Evolutionary conservation across 2,888 invertebrate genomes (phyloP).

Genomic region (Drosophila meridiana): DNA sequence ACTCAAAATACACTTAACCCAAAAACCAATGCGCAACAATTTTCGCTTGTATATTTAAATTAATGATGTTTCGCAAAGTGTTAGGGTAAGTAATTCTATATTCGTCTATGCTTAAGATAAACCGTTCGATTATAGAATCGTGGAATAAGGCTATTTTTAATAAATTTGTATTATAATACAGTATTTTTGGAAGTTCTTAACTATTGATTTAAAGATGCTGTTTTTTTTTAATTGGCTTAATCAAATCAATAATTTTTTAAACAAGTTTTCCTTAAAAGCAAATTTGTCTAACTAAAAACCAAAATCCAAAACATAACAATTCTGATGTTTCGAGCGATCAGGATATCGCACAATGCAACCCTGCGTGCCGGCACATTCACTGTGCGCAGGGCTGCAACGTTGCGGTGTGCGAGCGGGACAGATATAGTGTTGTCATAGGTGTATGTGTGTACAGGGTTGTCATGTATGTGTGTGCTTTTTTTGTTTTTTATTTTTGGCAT

Average conservation of each 20-base stretch:
- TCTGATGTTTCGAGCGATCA: neutral
- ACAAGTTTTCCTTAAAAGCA: too few species aligned
- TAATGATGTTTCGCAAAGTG: slow-evolving; percentile 32
- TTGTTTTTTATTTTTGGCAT: slow-evolving; percentile 76
- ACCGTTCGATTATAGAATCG: too few species aligned
- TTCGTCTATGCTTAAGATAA: neutral
- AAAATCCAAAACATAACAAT: too few species aligned
- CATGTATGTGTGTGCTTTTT: slow-evolving; percentile 50
- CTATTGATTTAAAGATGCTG: neutral
- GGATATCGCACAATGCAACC: neutral
- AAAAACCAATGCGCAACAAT: slow-evolving; percentile 7
- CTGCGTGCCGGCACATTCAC: slow-evolving; percentile 4
- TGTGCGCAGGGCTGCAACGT: slow-evolving; percentile 47
- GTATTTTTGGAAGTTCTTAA: neutral
- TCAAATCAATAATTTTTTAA: too few species aligned
- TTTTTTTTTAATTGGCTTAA: neutral
- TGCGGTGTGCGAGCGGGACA: slow-evolving; percentile 32
- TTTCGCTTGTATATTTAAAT: slow-evolving; percentile 12
- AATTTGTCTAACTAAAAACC: too few species aligned
- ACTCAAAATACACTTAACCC: slow-evolving; percentile 7
- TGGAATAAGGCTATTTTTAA: neutral
- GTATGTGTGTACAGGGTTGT: slow-evolving; percentile 42
- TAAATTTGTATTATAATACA: neutral
- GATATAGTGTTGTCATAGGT: neutral
- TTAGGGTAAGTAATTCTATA: slow-evolving; percentile 34